Evolutionary conservation across 2,797 vertebrate genomes (phyloP).

Genomic region (Lepidocolaptes lacrymiger): DNA sequence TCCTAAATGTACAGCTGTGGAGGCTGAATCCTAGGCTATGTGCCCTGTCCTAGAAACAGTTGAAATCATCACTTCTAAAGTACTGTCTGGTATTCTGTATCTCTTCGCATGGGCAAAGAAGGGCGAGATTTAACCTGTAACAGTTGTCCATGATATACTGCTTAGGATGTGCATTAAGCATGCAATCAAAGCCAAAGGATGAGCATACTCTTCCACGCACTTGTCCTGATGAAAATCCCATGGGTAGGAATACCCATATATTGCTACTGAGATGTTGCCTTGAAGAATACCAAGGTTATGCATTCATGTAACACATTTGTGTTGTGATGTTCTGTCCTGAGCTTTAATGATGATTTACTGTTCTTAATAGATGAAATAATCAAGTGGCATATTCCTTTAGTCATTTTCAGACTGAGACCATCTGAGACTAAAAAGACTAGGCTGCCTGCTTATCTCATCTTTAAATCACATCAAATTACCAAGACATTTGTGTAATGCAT

Average conservation of each 20-base stretch:
- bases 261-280: not conserved
- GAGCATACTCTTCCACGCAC: fast-evolving
- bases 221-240: not conserved
- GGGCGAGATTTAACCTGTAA: not conserved
- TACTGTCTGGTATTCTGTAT: not conserved
- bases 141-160: not conserved
- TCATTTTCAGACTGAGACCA: not conserved
- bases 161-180: not conserved
- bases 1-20: not conserved
- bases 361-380: not conserved
- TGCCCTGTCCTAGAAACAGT: conserved; percentile 10
- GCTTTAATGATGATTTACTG: not conserved
- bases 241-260: fast-evolving
- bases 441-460: not conserved
- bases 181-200: not conserved
- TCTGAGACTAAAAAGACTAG: not conserved
- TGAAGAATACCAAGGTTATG: not conserved
- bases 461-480: conserved; percentile 4
- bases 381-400: not conserved
- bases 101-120: conserved; percentile 5
- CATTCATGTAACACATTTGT: not conserved
- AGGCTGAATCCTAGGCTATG: conserved; percentile 12
- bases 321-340: not conserved
- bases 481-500: not conserved
- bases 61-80: conserved; percentile 2